These are phyloP conservation scores for Phrynocephalus forsythii DNA, from an alignment of 2,797 vertebrate species.

Conservation along the genomic window DNA sequence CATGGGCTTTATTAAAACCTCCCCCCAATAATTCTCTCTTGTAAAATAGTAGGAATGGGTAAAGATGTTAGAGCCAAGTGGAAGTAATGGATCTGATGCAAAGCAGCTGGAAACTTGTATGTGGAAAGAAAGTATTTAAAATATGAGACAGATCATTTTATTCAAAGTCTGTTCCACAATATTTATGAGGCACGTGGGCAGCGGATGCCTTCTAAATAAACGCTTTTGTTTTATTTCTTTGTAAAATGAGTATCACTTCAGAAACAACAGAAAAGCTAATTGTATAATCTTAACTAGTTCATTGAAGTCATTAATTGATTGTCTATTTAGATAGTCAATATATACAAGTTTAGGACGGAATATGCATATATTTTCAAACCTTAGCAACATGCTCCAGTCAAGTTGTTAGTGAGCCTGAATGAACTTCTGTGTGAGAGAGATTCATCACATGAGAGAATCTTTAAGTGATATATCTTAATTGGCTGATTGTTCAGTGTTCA, in stretches of 20 bases:
- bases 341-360: not conserved
- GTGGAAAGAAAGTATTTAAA: not conserved
- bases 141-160: too few species aligned
- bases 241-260: not conserved
- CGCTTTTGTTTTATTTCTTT: not conserved
- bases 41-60: not conserved
- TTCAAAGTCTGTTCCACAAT: not conserved
- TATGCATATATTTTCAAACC: not conserved
- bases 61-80: not conserved
- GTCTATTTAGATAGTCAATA: not conserved
- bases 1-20: not conserved
- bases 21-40: not conserved
- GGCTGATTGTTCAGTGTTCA: not conserved
- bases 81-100: not conserved
- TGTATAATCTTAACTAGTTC: not conserved
- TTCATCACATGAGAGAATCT: not conserved
- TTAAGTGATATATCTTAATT: not conserved
- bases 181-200: not conserved
- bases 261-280: not conserved
- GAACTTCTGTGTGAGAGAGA: not conserved
- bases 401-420: not conserved
- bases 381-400: not conserved
- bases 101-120: too few species aligned
- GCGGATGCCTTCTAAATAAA: slow-evolving; percentile 6
- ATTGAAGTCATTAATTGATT: not conserved